Percentiles rank a stretch among this genome's conserved stretches.
Conservation (phyloP, 2,888 invertebrate genomes). For the Leptopterna dolabrata region DNA sequence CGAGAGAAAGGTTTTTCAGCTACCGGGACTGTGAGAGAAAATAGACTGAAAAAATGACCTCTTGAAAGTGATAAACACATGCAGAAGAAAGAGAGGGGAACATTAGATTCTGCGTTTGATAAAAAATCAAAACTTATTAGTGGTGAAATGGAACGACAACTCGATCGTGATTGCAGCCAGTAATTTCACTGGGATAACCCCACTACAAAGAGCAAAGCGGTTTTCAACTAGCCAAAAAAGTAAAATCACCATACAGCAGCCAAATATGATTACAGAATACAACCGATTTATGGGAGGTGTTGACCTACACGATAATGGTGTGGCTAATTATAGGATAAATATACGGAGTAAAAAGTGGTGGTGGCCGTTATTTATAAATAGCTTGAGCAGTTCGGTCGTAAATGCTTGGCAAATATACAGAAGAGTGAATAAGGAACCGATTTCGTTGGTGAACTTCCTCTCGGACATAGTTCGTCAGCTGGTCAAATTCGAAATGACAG, state of each 20-base stretch:
- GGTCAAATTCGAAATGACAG: background rate
- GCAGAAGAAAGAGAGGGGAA: too few relatives aligned
- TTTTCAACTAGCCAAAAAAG: background rate
- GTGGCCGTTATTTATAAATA: conserved; percentile 6
- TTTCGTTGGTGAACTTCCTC: background rate
- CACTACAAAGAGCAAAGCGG: background rate
- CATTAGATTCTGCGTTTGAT: too few relatives aligned
- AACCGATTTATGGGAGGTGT: background rate
- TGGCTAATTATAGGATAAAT: background rate
- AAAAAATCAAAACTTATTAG: background rate
- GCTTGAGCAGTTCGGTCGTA: background rate
- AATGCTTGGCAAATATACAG: background rate
- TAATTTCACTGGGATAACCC: background rate
- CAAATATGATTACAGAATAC: background rate
- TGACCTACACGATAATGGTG: background rate
- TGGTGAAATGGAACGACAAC: conserved; percentile 1
- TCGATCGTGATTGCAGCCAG: background rate
- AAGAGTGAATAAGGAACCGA: background rate
- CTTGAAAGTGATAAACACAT: too few relatives aligned
- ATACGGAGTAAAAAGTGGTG: conserved; percentile 13
- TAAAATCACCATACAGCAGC: background rate
- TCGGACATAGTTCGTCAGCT: background rate
- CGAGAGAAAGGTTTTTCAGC: too few relatives aligned
- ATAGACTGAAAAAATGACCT: too few relatives aligned
- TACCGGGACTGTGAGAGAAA: too few relatives aligned